Conservation (phyloP, 2,113 vertebrate genomes). For the Nematolebias whitei region DNA sequence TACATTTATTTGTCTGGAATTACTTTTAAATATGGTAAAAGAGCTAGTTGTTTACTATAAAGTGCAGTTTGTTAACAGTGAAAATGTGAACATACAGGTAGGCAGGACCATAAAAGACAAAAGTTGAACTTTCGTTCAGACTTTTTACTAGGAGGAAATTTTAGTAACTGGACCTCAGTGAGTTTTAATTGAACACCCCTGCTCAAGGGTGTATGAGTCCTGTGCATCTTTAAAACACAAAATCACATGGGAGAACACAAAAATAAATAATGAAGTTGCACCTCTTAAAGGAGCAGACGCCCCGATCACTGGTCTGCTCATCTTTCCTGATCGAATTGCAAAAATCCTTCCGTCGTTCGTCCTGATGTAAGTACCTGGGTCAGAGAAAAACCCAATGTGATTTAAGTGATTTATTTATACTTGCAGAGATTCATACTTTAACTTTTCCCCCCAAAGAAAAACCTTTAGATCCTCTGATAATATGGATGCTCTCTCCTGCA, state of each 20-base stretch:
- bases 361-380: conserved; percentile 93
- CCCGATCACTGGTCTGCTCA: conserved; percentile 80
- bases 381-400: conserved; percentile 21
- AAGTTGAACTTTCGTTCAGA: no score
- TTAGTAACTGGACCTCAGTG: no score
- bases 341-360: conserved; percentile 97
- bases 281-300: conserved; percentile 85
- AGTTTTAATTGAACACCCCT: no score
- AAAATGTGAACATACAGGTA: no score
- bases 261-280: conserved; percentile 51
- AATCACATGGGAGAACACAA: neutral
- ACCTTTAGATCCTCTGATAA: conserved; percentile 98
- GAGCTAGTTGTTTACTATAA: no score
- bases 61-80: no score
- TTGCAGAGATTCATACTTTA: neutral
- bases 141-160: no score
- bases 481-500: conserved; percentile 96
- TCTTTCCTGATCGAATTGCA: conserved; percentile 93
- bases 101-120: no score
- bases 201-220: neutral
- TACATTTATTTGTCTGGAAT: no score
- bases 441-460: no score
- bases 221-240: neutral
- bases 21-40: no score
- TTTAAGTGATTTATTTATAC: neutral